These are phyloP conservation scores for Ianthella basta DNA, from an alignment of 37 sponge, comb jelly and placozoan genomes.

Conservation along the genomic window DNA sequence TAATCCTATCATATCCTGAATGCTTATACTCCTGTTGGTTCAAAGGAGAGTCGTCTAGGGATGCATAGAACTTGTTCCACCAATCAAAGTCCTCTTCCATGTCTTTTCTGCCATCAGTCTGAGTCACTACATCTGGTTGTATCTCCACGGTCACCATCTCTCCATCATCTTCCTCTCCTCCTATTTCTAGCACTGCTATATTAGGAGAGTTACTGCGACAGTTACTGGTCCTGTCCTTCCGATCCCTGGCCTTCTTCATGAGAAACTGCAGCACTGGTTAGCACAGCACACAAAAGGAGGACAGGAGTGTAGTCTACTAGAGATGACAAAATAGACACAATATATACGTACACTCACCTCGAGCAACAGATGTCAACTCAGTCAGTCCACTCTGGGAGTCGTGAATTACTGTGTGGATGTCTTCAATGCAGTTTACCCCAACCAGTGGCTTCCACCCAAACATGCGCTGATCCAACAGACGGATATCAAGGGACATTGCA, in stretches of 20 bases:
- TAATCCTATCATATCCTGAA: background rate
- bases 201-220: too few species aligned
- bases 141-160: too few species aligned
- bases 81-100: constrained; percentile 36
- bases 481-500: constrained; percentile 65
- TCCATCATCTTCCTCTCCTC: too few species aligned
- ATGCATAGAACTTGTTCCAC: constrained; percentile 40
- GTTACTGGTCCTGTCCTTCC: background rate
- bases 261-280: too few species aligned
- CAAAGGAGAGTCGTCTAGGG: background rate
- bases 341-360: too few species aligned
- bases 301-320: background rate
- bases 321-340: too few species aligned
- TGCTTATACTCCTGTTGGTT: background rate
- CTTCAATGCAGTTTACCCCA: constrained; percentile 48
- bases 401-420: background rate
- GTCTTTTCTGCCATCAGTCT: background rate
- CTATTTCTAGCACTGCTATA: too few species aligned
- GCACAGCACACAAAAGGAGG: too few species aligned
- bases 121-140: background rate
- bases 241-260: background rate
- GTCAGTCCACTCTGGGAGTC: background rate
- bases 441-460: constrained; percentile 74
- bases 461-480: constrained; percentile 59
- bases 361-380: background rate